Conservation (phyloP, 37 sponge, comb jelly and placozoan species). For the Theonella swinhoei region DNA sequence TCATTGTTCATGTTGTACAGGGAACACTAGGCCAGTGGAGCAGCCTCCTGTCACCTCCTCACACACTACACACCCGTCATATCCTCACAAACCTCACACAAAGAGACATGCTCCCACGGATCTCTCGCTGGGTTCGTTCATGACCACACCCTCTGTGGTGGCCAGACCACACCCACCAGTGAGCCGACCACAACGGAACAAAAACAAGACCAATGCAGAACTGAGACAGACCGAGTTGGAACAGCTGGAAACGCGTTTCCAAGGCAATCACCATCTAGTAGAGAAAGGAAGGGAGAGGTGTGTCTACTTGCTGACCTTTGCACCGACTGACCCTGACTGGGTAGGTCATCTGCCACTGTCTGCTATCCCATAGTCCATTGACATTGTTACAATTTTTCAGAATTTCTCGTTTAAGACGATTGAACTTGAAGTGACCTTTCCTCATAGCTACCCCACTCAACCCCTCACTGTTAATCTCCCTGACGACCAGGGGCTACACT, state of each 20-base stretch:
- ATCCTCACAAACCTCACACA: not conserved
- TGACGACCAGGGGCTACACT: conserved; percentile 12
- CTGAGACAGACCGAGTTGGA: conserved; percentile 31
- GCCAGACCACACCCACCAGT: not conserved
- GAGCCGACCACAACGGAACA: not conserved
- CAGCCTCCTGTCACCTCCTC: not conserved
- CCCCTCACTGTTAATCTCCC: conserved; percentile 2
- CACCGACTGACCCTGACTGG: conserved; percentile 73
- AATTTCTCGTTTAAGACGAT: conserved; percentile 7
- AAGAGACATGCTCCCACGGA: conserved; percentile 2
- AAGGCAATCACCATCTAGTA: conserved; percentile 26
- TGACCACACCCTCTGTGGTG: not conserved
- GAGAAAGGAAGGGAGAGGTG: conserved; percentile 39
- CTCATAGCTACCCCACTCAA: conserved; percentile 7
- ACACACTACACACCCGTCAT: not conserved
- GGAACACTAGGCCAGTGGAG: not conserved
- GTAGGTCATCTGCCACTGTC: conserved; percentile 38
- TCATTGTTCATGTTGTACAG: not conserved
- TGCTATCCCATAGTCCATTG: not conserved
- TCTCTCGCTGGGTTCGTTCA: conserved; percentile 19
- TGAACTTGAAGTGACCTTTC: conserved; percentile 33
- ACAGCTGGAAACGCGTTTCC: conserved; percentile 52
- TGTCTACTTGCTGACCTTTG: conserved; percentile 20
- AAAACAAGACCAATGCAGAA: not conserved
- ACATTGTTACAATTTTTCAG: not conserved